Evolutionary conservation across 2,113 vertebrate genomes (phyloP).

Genomic region (Natator depressus): DNA sequence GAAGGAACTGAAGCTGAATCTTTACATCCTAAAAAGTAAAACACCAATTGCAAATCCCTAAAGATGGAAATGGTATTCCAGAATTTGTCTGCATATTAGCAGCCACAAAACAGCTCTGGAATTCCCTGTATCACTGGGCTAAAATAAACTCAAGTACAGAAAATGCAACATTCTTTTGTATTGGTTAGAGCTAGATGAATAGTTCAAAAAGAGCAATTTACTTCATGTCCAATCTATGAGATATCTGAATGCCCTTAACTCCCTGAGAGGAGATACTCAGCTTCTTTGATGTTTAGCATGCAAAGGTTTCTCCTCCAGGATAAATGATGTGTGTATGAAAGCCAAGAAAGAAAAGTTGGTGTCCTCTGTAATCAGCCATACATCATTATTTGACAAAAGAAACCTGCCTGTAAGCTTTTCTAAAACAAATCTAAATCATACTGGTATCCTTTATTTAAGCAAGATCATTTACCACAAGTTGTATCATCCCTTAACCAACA

Average conservation of each 20-base stretch:
- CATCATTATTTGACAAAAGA: not conserved
- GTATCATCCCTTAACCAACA: not conserved
- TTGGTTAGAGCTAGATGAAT: not conserved
- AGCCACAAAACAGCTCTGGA: slow-evolving; percentile 22
- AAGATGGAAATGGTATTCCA: slow-evolving; percentile 44
- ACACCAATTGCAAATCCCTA: not conserved
- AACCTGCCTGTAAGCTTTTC: not conserved
- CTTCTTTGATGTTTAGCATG: not conserved
- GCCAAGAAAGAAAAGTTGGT: not conserved
- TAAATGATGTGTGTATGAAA: not conserved
- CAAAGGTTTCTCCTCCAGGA: not conserved
- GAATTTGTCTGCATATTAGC: slow-evolving; percentile 6
- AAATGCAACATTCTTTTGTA: not conserved
- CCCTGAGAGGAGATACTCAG: not conserved
- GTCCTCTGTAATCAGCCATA: not conserved
- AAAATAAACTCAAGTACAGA: not conserved
- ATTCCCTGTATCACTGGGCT: slow-evolving; percentile 1
- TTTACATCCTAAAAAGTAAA: not conserved
- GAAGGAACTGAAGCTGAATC: not conserved
- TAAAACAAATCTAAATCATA: not conserved
- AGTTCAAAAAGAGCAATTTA: not conserved
- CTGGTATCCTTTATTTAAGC: not conserved
- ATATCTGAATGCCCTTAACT: not conserved
- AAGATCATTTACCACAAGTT: not conserved
- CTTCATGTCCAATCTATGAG: not conserved